Conservation (phyloP, 2,797 vertebrate genomes). For the Sebastes taczanowskii region DNA sequence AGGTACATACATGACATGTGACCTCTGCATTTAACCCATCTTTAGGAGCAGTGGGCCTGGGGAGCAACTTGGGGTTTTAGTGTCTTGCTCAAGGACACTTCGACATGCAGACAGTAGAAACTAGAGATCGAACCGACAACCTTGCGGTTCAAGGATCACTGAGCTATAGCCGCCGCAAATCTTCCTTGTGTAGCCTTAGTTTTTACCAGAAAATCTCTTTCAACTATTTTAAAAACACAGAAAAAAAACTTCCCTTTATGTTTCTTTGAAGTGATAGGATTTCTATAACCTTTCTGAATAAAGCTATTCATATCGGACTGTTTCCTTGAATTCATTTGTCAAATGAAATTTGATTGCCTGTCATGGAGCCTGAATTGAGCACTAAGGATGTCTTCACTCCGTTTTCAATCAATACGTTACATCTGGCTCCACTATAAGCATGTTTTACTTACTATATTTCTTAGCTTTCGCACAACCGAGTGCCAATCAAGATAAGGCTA, state of each 20-base stretch:
- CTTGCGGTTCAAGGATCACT: too few species aligned
- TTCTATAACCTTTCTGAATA: conserved; percentile 29
- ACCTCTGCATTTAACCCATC: too few species aligned
- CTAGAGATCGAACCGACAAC: too few species aligned
- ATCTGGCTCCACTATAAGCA: conserved; percentile 48
- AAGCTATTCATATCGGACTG: conserved; percentile 38
- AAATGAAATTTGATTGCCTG: conserved; percentile 58
- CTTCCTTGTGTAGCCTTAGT: neutral
- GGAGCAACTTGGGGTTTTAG: too few species aligned
- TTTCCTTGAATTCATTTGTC: conserved; percentile 59
- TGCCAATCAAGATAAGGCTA: conserved; percentile 67
- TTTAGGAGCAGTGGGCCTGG: too few species aligned
- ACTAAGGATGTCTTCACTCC: conserved; percentile 35
- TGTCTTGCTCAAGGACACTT: too few species aligned
- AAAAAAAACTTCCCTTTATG: conserved; percentile 30
- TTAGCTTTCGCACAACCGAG: conserved; percentile 46
- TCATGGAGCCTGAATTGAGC: conserved; percentile 48
- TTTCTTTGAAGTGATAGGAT: conserved; percentile 51
- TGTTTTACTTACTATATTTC: conserved; percentile 53
- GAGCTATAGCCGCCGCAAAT: too few species aligned
- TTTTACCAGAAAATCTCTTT: conserved; percentile 4
- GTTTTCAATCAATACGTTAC: conserved; percentile 50
- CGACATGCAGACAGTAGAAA: too few species aligned
- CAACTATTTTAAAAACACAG: conserved; percentile 25
- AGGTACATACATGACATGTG: too few species aligned